These are phyloP conservation scores for Lepidotrigona ventralis DNA, from an alignment of 1,140 invertebrate species.

Conservation along the genomic window DNA sequence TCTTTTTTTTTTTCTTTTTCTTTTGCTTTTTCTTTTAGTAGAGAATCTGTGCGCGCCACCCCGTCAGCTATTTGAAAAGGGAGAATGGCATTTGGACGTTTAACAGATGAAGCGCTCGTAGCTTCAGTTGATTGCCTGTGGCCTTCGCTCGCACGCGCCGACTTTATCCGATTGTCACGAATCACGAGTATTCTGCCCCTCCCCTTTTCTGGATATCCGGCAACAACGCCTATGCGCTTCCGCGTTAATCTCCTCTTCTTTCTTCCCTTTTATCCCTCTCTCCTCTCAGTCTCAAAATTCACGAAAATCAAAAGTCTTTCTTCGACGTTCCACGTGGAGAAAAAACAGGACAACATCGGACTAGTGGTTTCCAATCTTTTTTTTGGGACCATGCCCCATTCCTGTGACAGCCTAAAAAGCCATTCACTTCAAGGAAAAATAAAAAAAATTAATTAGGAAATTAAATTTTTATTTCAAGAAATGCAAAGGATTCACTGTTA, in stretches of 20 bases:
- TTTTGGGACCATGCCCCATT: no score
- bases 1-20: no score
- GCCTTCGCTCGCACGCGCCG: background rate
- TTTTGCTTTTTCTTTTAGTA: no score
- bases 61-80: background rate
- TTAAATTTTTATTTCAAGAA: no score
- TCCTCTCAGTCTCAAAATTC: no score
- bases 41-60: no score
- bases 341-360: background rate
- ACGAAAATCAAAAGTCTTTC: background rate
- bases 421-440: no score
- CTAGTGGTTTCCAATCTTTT: no score
- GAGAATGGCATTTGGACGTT: slow-evolving; percentile 21
- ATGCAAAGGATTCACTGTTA: no score
- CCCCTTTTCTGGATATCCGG: background rate
- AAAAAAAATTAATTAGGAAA: no score
- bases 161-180: background rate
- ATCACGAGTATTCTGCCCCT: background rate
- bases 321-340: background rate
- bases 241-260: background rate
- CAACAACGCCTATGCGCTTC: background rate
- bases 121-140: slow-evolving; percentile 3
- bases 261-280: background rate
- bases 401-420: no score
- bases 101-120: slow-evolving; percentile 25